Base-by-base conservation (phyloP, 2,797 vertebrate species). In the Bryconaethiops microstoma region DNA sequence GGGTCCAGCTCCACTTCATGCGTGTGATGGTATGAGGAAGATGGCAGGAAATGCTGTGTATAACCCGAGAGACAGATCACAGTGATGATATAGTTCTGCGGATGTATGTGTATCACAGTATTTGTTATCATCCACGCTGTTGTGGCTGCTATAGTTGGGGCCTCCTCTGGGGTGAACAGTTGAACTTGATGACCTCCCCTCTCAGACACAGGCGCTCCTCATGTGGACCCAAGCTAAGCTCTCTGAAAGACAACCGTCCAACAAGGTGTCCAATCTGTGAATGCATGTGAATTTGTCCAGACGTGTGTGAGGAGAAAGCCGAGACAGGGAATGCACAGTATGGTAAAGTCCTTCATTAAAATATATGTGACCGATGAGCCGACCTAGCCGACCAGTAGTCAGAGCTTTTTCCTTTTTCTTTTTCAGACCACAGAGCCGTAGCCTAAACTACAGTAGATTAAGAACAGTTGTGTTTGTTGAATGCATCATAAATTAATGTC, bases 151-250 rank as follows among this genome's bases (percentile, higher is more conserved):
- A 82, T 83, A 80, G 76, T 77, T 74, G 73, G 82, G 35, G 14
- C 80, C 71, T 88, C 79, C 63, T 42, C 86, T 86, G 17, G 16
- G 54, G 74, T 84, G 84, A 81, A 71, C 77, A 69, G 77, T 35
- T 88, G 90, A 92, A 93, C 93, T 87, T 88, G 69, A 74, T 91
- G 89, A 93, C 92, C 92, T 86, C 50, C 86, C 89, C 88, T 91
- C 86, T 79, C 88, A 90, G 89, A 92, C 88, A 90, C 87, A 90
- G 88, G 87, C 85, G 74, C 84, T 89, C 88, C 90, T 90, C 87
- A 84, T 91, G 90, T 91, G 90, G 90, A 88, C 85, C 79, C 84
- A 75, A 79, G 91, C 89, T 89, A 90, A 85, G 82, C 45, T 21
- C 82, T 90, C 86, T 92, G 87, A 93, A 92, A 91, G 90, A 88